Evolutionary conservation across 2,113 vertebrate genomes (phyloP), one percentile per base, ranked within the genome.

Genomic region (Dicerorhinus sumatrensis): DNA sequence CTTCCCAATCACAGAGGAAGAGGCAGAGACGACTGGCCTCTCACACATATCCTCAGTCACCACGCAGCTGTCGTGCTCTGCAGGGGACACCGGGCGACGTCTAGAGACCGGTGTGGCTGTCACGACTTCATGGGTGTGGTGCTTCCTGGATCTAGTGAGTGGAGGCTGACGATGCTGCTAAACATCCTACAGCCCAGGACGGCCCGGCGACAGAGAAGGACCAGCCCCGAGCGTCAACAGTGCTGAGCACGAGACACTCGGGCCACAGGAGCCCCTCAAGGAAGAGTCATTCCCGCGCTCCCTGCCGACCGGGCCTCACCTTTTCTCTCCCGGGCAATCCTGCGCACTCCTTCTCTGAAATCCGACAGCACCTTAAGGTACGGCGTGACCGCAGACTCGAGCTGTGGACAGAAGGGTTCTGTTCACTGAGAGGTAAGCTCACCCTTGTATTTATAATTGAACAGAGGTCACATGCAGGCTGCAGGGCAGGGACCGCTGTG

Each of bases 321-420:
- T 99, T 99, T 99, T 96, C 99, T 99, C 95, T 99, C 99, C 25
- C 99, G 98, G 97, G 99, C 99, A 8, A 99, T 99, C 96, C 98
- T 99, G 10, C 99, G 98, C 60, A 99, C 99, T 0, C 98, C 98
- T 97, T 99, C 99, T 97, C 99, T 99, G 98, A 99, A 99, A 36
- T 99, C 99, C 0, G 99, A 99, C 86, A 99, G 97, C 16, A 99
- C 99, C 1, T 99, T 98, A 27, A 99, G 99, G 97, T 99, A 99
- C 0, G 99, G 99, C 99, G 99, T 99, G 97, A 99, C 99, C 0
- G 99, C 99, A 98, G 98, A 98, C 98, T 99, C 99, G 91, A 99
- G 98, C 99, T 99, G 98, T 0, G 91, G 82, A 70, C 58, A 51
- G 56, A 98, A 89, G 0, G 4, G 4, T 3, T 11, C 5, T 27